Conservation (phyloP, 2,113 vertebrate species). For the Edolisoma coerulescens region DNA sequence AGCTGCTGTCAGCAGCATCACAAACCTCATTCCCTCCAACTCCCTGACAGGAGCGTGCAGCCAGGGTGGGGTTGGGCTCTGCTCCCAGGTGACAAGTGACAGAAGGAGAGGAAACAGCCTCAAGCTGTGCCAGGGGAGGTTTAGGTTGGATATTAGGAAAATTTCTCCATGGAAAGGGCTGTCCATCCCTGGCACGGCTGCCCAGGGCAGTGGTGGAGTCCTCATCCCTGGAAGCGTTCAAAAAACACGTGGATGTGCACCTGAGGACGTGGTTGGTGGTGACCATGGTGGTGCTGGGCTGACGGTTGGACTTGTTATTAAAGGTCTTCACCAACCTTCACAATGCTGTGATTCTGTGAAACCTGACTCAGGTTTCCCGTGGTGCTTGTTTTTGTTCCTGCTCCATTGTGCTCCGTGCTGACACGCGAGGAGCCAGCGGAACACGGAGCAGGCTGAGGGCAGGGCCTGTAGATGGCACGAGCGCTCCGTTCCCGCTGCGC, state of each 20-base stretch:
- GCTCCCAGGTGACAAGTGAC: background rate
- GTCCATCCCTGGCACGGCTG: background rate
- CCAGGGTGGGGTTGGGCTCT: accelerated
- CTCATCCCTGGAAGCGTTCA: background rate
- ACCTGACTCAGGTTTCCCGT: background rate
- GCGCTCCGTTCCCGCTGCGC: background rate
- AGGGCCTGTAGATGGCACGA: background rate
- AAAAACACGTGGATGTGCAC: background rate
- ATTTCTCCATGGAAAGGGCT: accelerated
- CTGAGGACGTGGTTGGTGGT: background rate
- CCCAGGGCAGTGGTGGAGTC: background rate
- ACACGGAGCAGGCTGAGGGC: background rate
- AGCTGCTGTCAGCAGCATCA: background rate
- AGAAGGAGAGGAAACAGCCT: background rate
- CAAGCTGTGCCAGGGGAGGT: background rate
- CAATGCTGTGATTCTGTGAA: background rate
- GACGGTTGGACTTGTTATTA: accelerated
- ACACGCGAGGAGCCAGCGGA: accelerated
- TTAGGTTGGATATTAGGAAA: background rate
- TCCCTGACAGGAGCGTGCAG: background rate
- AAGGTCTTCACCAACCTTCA: background rate
- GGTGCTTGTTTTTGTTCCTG: background rate
- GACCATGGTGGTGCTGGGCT: background rate
- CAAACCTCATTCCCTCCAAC: background rate
- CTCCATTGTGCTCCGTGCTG: background rate